phyloP scores from a whole-genome alignment of 23 tunicate genomes.

The Oikopleura albicans region DNA sequence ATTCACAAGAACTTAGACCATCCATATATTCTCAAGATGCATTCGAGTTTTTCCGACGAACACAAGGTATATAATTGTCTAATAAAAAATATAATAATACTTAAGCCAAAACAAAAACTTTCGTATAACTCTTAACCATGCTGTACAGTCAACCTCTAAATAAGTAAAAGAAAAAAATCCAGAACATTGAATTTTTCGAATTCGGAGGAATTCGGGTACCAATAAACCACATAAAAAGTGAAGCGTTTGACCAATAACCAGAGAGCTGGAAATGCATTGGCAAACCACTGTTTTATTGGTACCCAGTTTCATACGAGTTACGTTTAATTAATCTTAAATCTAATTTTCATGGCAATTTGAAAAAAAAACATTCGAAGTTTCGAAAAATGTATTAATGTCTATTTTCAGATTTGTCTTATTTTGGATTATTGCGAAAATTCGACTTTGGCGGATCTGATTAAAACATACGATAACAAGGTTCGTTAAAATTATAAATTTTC shows the following conservation, averaged over 20 bases:
- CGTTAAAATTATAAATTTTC: background rate
- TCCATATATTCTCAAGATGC: background rate
- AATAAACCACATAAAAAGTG: no score
- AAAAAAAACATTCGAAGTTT: background rate
- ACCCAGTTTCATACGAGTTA: no score
- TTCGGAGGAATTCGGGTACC: no score
- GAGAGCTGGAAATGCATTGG: no score
- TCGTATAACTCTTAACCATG: no score
- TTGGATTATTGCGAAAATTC: background rate
- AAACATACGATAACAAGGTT: background rate
- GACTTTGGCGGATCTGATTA: background rate
- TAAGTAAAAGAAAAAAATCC: background rate
- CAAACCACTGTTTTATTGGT: no score
- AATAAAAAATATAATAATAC: no score
- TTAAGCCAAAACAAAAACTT: no score
- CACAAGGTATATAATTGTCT: background rate
- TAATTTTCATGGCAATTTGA: background rate
- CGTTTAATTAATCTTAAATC: no score
- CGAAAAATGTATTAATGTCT: no score
- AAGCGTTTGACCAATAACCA: no score
- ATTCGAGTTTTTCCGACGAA: background rate
- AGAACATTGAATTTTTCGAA: background rate
- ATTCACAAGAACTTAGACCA: background rate
- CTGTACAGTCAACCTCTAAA: no score
- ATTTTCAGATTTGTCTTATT: background rate